Conservation (phyloP, 2,113 vertebrate genomes). For the Oenanthe melanoleuca region DNA sequence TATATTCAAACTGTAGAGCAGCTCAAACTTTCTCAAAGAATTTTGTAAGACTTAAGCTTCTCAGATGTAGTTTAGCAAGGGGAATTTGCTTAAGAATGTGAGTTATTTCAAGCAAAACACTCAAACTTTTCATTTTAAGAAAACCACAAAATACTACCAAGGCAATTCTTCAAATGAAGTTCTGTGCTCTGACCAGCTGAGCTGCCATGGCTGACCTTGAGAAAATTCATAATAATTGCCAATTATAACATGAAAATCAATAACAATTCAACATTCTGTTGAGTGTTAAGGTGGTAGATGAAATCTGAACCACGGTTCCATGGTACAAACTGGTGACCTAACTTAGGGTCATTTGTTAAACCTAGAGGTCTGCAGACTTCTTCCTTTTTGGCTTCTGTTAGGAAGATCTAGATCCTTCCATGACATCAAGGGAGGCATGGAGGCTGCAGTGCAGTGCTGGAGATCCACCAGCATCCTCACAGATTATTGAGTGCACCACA, state of each 20-base stretch:
- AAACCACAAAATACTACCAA: not conserved
- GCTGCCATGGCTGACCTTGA: not conserved
- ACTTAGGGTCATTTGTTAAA: not conserved
- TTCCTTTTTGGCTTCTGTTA: not conserved
- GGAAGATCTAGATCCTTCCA: not conserved
- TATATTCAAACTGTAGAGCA: not conserved
- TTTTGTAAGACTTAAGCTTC: not conserved
- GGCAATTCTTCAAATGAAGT: not conserved
- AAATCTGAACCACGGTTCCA: not conserved
- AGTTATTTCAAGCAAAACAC: not conserved
- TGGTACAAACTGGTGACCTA: not conserved
- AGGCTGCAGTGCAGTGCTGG: not conserved
- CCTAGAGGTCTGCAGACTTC: not conserved
- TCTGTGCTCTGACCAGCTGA: not conserved
- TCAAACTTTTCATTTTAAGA: not conserved
- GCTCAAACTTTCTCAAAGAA: not conserved
- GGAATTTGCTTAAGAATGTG: not conserved
- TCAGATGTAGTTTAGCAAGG: not conserved
- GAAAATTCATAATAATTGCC: not conserved
- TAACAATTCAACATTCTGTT: not conserved
- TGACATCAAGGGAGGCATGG: accelerated
- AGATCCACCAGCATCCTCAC: not conserved
- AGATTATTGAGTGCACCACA: accelerated
- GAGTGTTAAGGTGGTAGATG: not conserved
- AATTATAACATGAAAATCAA: not conserved